A percentile compares a stretch with the other conserved stretches of the same genome.
These are phyloP conservation scores for Australoheros scitulus DNA, from an alignment of 2,113 vertebrate species.

Conservation along the genomic window DNA sequence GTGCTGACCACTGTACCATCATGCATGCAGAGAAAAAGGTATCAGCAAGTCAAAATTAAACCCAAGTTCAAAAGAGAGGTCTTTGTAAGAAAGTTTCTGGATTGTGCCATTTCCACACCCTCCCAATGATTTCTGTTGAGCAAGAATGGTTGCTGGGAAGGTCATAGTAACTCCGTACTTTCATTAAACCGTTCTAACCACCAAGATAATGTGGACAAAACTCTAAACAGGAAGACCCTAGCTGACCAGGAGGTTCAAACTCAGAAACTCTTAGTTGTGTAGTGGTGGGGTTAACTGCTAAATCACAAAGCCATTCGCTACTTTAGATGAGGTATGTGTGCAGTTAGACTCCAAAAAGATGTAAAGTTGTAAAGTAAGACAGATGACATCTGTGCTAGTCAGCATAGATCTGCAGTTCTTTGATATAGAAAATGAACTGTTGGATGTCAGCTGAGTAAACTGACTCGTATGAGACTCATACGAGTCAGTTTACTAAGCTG, in stretches of 20 bases:
- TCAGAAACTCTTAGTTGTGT: not conserved
- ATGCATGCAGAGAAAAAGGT: too few species aligned
- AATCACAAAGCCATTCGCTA: rapidly evolving
- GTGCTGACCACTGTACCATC: too few species aligned
- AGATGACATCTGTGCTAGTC: not conserved
- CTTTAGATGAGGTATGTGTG: not conserved
- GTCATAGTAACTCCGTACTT: too few species aligned
- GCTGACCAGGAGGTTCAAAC: not conserved
- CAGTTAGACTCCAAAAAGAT: not conserved
- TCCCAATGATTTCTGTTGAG: not conserved
- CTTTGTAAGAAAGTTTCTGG: not conserved
- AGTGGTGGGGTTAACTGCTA: not conserved
- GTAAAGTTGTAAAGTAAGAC: not conserved
- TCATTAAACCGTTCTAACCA: not conserved
- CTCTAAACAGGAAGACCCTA: not conserved
- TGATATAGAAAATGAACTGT: not conserved
- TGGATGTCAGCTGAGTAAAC: not conserved
- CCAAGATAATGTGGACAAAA: rapidly evolving
- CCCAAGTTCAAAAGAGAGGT: not conserved
- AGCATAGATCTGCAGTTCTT: not conserved
- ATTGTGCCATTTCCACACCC: not conserved
- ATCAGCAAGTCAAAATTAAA: too few species aligned
- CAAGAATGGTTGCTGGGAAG: not conserved
- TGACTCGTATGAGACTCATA: too few species aligned
- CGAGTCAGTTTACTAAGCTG: too few species aligned